phyloP scores from a whole-genome alignment of 2,797 vertebrate species.

The Acrossocheilus fasciatus region DNA sequence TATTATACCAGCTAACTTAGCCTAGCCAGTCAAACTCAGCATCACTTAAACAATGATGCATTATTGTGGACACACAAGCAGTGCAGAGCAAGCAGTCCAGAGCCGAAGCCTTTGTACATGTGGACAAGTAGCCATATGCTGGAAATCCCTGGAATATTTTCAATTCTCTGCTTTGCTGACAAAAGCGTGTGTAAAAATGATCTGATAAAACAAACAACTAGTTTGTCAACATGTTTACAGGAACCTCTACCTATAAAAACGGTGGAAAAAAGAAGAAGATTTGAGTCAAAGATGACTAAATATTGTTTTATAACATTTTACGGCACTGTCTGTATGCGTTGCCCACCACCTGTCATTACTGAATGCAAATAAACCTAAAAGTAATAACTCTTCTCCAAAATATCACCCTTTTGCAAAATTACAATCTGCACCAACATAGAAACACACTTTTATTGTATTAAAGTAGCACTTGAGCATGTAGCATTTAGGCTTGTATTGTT shows the following conservation, averaged over 20 bases:
- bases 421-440: not conserved
- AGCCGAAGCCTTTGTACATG: constrained; percentile 69
- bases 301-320: not conserved
- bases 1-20: not conserved
- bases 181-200: not conserved
- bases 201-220: not conserved
- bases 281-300: not conserved
- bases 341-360: not conserved
- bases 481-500: not conserved
- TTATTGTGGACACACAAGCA: constrained; percentile 75
- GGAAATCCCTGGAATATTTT: constrained; percentile 73
- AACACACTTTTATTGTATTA: not conserved
- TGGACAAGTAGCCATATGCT: constrained; percentile 63
- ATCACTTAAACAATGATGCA: constrained; percentile 68
- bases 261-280: no score
- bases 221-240: not conserved
- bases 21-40: constrained; percentile 67
- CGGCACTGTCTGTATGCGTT: not conserved
- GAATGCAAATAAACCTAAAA: no score
- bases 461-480: not conserved
- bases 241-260: not conserved
- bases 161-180: constrained; percentile 51
- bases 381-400: not conserved
- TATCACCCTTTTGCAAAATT: not conserved
- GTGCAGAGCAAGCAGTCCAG: constrained; percentile 75